Evolutionary conservation across 1,140 invertebrate genomes (phyloP).

Genomic region (Apocrypta bakeri): DNA sequence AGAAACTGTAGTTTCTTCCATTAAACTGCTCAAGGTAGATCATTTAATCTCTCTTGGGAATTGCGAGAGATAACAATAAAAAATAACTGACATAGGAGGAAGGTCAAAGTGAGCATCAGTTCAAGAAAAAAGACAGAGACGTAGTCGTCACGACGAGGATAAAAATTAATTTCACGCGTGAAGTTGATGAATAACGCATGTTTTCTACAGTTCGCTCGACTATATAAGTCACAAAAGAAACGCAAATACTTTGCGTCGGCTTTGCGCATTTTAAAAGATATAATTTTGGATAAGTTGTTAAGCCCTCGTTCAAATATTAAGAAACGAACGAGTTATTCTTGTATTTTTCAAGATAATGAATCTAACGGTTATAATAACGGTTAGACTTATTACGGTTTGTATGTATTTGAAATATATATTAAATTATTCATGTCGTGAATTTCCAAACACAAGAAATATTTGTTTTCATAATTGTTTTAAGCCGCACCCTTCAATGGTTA

Average conservation of each 20-base stretch:
- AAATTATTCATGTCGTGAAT: too few species aligned
- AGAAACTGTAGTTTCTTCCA: background rate
- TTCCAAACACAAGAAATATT: too few species aligned
- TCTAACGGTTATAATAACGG: background rate
- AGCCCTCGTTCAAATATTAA: background rate
- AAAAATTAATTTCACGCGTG: conserved; percentile 19
- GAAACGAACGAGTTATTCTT: background rate
- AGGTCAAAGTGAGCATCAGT: background rate
- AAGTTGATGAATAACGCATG: conserved; percentile 15
- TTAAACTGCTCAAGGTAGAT: background rate
- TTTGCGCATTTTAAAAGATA: background rate
- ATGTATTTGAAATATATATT: too few species aligned
- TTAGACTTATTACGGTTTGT: too few species aligned
- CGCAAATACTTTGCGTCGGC: background rate
- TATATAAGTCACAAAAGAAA: background rate
- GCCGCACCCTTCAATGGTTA: too few species aligned
- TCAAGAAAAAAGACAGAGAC: background rate
- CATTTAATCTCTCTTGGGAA: background rate
- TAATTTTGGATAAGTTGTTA: background rate
- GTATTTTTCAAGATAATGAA: background rate
- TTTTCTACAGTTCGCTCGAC: background rate
- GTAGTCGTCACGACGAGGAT: background rate
- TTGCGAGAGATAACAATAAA: background rate
- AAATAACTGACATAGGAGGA: background rate
- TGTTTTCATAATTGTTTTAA: too few species aligned